Percentiles rank a stretch among this genome's conserved stretches.
phyloP scores from a whole-genome alignment of 2,888 invertebrate species.

The Exocentrus adspersus region DNA sequence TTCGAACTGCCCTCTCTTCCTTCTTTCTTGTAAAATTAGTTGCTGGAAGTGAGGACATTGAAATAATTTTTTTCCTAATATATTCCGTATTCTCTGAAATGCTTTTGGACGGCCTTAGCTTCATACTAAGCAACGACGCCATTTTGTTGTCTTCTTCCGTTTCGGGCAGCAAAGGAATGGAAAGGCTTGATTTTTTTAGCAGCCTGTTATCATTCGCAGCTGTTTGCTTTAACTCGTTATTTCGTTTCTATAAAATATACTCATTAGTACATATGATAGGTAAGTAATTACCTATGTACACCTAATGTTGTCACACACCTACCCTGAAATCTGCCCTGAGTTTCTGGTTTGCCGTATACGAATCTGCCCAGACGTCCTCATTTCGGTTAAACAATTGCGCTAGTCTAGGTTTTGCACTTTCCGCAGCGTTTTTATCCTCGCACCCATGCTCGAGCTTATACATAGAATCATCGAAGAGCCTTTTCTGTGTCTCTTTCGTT shows the following conservation, averaged over 20 bases:
- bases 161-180: constrained; percentile 83
- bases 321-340: constrained; percentile 89
- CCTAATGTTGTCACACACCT: constrained; percentile 52
- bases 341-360: constrained; percentile 89
- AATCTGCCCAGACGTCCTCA: constrained; percentile 88
- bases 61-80: constrained; percentile 56
- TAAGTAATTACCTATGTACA: no score
- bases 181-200: constrained; percentile 78
- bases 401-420: constrained; percentile 77
- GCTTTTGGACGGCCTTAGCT: constrained; percentile 71
- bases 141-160: constrained; percentile 81
- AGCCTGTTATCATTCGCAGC: constrained; percentile 78
- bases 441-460: constrained; percentile 94
- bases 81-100: constrained; percentile 66
- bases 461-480: constrained; percentile 96
- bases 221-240: constrained; percentile 78
- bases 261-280: no score
- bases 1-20: constrained; percentile 57
- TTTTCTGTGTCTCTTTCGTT: constrained; percentile 89
- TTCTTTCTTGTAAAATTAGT: constrained; percentile 55
- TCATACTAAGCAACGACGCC: constrained; percentile 79
- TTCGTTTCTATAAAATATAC: constrained; percentile 67
- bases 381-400: constrained; percentile 81
- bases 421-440: constrained; percentile 78
- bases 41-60: constrained; percentile 57